Base-by-base conservation (phyloP, 2,888 invertebrate species). In the Crematogaster levior region DNA sequence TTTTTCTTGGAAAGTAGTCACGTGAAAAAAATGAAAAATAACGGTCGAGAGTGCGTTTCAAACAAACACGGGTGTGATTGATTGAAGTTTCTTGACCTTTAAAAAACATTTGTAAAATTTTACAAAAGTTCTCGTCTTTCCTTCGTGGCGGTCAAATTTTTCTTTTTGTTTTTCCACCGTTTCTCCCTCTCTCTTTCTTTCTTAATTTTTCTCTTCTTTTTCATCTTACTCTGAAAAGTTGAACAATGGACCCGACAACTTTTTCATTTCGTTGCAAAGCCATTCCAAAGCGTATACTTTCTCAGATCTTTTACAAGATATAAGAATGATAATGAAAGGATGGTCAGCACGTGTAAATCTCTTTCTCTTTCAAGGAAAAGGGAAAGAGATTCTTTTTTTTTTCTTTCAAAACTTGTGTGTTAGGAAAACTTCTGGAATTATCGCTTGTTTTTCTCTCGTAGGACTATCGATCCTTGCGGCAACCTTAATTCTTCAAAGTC, bases 211-310 rank as follows among this genome's bases (percentile, higher is more conserved):
- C 2, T 10, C 37, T 75, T 40, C 15, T 12, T 2, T 3, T 70
- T 6, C 2, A 12, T 40, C 7, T 9, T 1, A 9, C n/a, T 24
- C 3, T 63, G 0, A 40, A 30, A 75, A 63, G 61, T 63, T 63
- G 46, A 65, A 53, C 40, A 18, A 53, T 30, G 21, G 18, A 1
- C 4, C 34, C n/a, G 21, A 43, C 56, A 12, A 34, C 34, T 68
- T 68, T 79, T 79, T 79, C 68, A 79, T 79, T 68, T 77, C 2
- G 34, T 43, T 9, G 40, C 18, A 1, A 37, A 5, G 18, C n/a
- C 43, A 5, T n/a, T n/a, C n/a, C 6, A 15, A n/a, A n/a, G n/a
- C n/a, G n/a, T n/a, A n/a, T 27, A n/a, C 18, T 43, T 40, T 66
- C 21, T 43, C n/a, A 66, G 12, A 30, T 10, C n/a, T n/a, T 66